These are phyloP conservation scores for Nemurella pictetii DNA, from an alignment of 2,888 invertebrate genomes.

Conservation along the genomic window DNA sequence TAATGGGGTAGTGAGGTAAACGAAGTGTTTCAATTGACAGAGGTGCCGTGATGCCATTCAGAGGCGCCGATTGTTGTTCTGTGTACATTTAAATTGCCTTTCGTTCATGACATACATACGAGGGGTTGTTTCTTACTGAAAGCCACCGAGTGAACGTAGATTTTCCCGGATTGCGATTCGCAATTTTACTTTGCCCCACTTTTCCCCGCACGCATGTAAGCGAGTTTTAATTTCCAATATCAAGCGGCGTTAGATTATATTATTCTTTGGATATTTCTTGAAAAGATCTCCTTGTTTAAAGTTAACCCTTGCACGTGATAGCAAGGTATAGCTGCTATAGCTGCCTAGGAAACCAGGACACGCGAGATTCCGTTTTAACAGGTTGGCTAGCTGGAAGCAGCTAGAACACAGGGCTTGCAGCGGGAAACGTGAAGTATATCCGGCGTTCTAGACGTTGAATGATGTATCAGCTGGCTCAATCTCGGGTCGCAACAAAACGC, in stretches of 20 bases:
- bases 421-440: constrained; percentile 29
- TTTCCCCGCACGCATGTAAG: not conserved
- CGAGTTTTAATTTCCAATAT: constrained; percentile 22
- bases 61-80: not conserved
- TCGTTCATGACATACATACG: too few relatives aligned
- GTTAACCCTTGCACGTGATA: constrained; percentile 27
- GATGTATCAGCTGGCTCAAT: constrained; percentile 21
- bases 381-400: constrained; percentile 18
- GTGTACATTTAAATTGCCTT: not conserved
- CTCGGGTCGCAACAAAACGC: constrained; percentile 16
- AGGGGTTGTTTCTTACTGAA: not conserved
- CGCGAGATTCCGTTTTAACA: constrained; percentile 28
- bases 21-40: not conserved
- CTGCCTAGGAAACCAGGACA: not conserved
- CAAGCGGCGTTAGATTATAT: constrained; percentile 29
- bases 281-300: constrained; percentile 24
- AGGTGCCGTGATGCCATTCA: not conserved
- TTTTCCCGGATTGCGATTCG: not conserved
- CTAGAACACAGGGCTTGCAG: constrained; percentile 15
- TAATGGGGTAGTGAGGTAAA: not conserved
- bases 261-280: not conserved
- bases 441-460: constrained; percentile 15
- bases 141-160: not conserved
- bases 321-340: too few relatives aligned
- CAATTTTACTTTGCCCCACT: not conserved